Conservation (phyloP, 2,113 vertebrate genomes). For the Hippocampus abdominalis region DNA sequence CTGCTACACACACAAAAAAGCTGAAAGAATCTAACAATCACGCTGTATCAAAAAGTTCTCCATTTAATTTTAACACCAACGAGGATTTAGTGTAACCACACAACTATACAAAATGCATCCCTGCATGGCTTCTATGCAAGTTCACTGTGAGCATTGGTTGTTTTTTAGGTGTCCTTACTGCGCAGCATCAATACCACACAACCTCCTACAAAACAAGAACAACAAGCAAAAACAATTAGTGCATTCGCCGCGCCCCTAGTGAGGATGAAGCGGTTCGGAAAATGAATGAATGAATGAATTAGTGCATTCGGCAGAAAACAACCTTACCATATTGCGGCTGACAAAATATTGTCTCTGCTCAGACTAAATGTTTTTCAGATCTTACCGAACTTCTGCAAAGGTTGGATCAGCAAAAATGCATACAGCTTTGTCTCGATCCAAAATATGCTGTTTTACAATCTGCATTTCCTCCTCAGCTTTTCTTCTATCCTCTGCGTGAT, state of each 20-base stretch:
- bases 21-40: not conserved
- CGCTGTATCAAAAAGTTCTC: not conserved
- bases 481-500: slow-evolving; percentile 30
- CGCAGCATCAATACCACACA: not conserved
- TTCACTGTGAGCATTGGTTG: not conserved
- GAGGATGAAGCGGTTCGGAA: no score
- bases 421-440: slow-evolving; percentile 60
- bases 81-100: not conserved
- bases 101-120: not conserved
- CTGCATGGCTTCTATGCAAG: not conserved
- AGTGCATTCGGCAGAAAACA: not conserved
- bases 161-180: not conserved
- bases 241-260: no score
- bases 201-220: slow-evolving; percentile 3
- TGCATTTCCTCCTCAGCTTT: slow-evolving; percentile 37
- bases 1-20: not conserved
- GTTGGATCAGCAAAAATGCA: slow-evolving; percentile 59
- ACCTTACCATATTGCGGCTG: not conserved
- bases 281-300: no score
- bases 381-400: slow-evolving; percentile 61
- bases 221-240: not conserved
- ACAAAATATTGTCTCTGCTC: not conserved
- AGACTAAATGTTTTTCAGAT: not conserved
- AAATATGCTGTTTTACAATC: slow-evolving; percentile 51
- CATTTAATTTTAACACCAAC: not conserved